A percentile compares a stretch with the other conserved stretches of the same genome.
phyloP scores from a whole-genome alignment of 2,113 vertebrate species.

The Myrmecobius fasciatus region DNA sequence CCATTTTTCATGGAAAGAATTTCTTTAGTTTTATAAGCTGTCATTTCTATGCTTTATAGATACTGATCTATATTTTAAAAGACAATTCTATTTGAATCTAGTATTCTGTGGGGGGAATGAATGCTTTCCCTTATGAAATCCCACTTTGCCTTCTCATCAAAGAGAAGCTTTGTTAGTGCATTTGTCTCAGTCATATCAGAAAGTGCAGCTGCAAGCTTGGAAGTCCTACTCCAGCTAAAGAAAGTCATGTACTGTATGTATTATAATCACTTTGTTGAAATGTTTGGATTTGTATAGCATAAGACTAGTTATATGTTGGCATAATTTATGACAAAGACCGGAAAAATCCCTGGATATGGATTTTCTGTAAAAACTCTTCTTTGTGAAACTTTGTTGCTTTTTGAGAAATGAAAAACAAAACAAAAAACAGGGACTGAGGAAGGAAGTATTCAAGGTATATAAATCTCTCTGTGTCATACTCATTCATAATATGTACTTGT shows the following conservation, averaged over 20 bases:
- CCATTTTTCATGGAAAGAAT: constrained; percentile 59
- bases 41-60: constrained; percentile 21
- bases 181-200: background rate
- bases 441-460: background rate
- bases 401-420: constrained; percentile 67
- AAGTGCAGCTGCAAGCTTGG: background rate
- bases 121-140: constrained; percentile 11
- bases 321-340: constrained; percentile 64
- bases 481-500: constrained; percentile 71
- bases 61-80: constrained; percentile 61
- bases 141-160: constrained; percentile 35
- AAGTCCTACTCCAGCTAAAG: background rate
- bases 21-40: background rate
- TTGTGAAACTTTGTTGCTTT: constrained; percentile 62
- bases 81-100: constrained; percentile 42
- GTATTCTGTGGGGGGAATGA: background rate
- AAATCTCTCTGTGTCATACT: constrained; percentile 28
- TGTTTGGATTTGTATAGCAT: constrained; percentile 44
- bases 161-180: background rate
- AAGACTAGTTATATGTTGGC: constrained; percentile 47
- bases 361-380: constrained; percentile 75
- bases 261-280: constrained; percentile 50
- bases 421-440: background rate
- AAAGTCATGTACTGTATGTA: background rate
- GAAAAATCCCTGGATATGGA: constrained; percentile 68